Evolutionary conservation across 1,140 invertebrate genomes (phyloP), one percentile per base, ranked within the genome.

Genomic region (Bombus superbus): DNA sequence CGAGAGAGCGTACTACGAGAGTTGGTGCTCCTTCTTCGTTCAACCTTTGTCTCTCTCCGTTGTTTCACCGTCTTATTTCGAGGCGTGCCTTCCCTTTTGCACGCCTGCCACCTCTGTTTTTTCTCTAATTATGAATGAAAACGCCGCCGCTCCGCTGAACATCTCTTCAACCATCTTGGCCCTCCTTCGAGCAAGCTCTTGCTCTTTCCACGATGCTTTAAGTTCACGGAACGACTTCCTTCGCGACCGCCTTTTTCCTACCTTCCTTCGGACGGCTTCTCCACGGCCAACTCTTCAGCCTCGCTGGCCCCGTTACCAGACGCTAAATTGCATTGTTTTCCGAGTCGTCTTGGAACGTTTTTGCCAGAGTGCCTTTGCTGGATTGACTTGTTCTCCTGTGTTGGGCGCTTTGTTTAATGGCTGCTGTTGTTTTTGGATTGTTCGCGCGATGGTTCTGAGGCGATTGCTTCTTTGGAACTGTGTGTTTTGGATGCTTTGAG

Each of bases 51-150:
- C 73, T 83, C 71, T 84, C 44, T 47, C 69, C 75, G 76, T 75
- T 57, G 11, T 59, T 10, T 11, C 42, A 22, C 47, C 64, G 40
- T 80, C 35, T 86, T 83, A 78, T 79, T 82, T 62, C 75, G 42
- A 59, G 77, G 47, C 74, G 13, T 76, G 47, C 75, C 66, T 62
- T 86, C 69, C 71, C 77, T 59, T 76, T 47, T 18, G 11, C 74
- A 38, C 82, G 79, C 82, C 62, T 53, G 90, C 83, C 83, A 91
- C 66, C 78, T 88, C 88, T 92, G 89, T 91, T 92, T 91, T 94
- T 93, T 93, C 94, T 95, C 93, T 95, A 95, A 95, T 95, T 95
- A 95, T 95, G 95, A 95, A 95, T 95, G 95, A 95, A 94, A 94
- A 94, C 92, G 91, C 92, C 91, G 87, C 78, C 80, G 79, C 84